phyloP scores from a whole-genome alignment of 1,140 invertebrate species.

The Epicauta chinensis region DNA sequence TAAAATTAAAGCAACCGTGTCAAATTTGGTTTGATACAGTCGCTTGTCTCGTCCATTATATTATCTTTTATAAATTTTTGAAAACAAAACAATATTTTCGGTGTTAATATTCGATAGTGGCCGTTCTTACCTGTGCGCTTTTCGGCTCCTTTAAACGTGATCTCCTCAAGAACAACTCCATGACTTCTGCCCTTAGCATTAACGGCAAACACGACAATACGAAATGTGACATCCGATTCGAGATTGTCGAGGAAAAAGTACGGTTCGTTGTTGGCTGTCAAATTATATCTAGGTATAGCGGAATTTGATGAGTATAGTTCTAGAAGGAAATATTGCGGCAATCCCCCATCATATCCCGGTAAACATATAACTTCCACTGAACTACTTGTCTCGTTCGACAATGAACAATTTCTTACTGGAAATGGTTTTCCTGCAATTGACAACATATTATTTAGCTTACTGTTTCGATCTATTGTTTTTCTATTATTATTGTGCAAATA shows the following conservation, averaged over 20 bases:
- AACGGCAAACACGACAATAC: conserved; percentile 66
- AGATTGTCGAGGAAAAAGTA: conserved; percentile 63
- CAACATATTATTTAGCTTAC: no score
- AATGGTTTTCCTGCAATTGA: conserved; percentile 60
- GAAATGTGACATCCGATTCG: conserved; percentile 66
- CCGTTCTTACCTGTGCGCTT: conserved; percentile 74
- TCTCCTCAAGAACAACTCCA: conserved; percentile 62
- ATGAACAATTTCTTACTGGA: conserved; percentile 65
- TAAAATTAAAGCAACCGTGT: no score
- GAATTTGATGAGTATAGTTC: conserved; percentile 62
- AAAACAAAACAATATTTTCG: no score
- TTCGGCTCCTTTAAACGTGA: conserved; percentile 71
- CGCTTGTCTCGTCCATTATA: no score
- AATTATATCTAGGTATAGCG: conserved; percentile 54
- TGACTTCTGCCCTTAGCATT: conserved; percentile 73
- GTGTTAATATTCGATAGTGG: no score
- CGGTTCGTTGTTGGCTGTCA: conserved; percentile 57
- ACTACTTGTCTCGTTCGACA: conserved; percentile 66
- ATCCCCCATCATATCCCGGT: conserved; percentile 76
- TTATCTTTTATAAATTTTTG: no score
- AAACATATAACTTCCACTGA: conserved; percentile 69
- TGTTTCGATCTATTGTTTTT: no score
- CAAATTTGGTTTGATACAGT: no score
- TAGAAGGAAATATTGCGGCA: conserved; percentile 72
- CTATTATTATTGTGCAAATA: no score